phyloP scores from a whole-genome alignment of 2,888 invertebrate genomes.

The Nomada fabriciana region DNA sequence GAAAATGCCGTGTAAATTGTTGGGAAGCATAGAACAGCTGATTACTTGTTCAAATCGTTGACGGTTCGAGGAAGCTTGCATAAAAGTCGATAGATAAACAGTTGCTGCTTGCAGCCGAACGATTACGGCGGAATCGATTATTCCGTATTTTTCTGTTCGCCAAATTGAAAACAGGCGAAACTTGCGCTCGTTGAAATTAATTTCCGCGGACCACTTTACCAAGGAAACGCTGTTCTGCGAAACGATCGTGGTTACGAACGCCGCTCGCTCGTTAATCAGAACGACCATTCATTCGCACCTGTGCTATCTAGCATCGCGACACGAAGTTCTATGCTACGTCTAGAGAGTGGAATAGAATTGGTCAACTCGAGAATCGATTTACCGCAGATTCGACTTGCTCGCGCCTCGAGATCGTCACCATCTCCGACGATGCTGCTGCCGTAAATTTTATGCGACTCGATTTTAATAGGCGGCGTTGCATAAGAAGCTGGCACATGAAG shows the following conservation, averaged over 20 bases:
- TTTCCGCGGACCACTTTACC: neutral
- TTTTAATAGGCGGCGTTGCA: slow-evolving; percentile 47
- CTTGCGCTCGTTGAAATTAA: neutral
- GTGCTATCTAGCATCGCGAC: neutral
- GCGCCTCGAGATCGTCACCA: neutral
- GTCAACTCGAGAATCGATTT: slow-evolving; percentile 3
- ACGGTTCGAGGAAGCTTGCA: neutral
- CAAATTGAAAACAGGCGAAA: neutral
- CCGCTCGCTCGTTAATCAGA: slow-evolving; percentile 16
- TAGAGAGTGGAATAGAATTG: neutral
- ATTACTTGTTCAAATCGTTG: neutral
- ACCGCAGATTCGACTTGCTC: neutral
- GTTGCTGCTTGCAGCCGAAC: neutral
- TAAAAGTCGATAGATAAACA: neutral
- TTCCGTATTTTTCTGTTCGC: neutral
- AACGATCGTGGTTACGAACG: slow-evolving; percentile 5
- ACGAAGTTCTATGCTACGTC: neutral
- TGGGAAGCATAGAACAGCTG: neutral
- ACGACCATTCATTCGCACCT: slow-evolving; percentile 5
- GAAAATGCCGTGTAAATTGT: neutral
- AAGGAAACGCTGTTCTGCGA: slow-evolving; percentile 1
- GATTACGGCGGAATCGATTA: neutral
- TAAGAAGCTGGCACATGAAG: slow-evolving; percentile 45
- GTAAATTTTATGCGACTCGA: slow-evolving; percentile 11
- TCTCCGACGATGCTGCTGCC: slow-evolving; percentile 1